A percentile compares a stretch with the other conserved stretches of the same genome.
These are phyloP conservation scores for Ivindomyrus marchei DNA, from an alignment of 2,113 vertebrate species.

Conservation along the genomic window DNA sequence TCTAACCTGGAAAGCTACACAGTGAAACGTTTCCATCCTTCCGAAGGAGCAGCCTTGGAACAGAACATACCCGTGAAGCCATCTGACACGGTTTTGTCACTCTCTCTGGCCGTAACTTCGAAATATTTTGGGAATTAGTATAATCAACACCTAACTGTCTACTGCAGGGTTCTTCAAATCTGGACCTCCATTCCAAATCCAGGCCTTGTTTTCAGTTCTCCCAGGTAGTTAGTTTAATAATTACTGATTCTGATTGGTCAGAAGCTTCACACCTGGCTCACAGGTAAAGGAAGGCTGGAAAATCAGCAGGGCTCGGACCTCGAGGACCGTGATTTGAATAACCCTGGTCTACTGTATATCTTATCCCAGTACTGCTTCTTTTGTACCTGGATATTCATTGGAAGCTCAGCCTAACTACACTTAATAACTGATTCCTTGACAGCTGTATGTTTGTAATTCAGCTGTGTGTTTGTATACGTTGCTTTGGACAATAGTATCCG, in stretches of 20 bases:
- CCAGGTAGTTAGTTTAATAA: too few species aligned
- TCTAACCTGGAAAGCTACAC: neutral
- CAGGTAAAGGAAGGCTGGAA: too few species aligned
- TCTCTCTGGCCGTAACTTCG: neutral
- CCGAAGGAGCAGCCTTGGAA: constrained; percentile 22
- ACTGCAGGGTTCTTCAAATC: neutral
- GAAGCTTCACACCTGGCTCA: too few species aligned
- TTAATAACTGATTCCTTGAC: neutral
- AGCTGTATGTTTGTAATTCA: neutral
- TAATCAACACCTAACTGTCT: neutral
- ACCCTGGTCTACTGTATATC: neutral
- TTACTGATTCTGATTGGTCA: too few species aligned
- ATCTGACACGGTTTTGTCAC: neutral
- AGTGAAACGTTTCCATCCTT: neutral
- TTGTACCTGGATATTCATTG: neutral
- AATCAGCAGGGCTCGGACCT: too few species aligned
- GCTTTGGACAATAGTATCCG: neutral
- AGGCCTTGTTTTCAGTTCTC: too few species aligned
- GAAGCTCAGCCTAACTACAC: neutral
- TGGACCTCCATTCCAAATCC: too few species aligned
- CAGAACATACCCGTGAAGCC: constrained; percentile 16
- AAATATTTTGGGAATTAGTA: neutral
- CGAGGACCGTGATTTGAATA: too few species aligned
- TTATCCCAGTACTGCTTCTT: neutral
- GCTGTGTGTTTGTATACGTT: neutral